Conservation (phyloP, 2,888 invertebrate species). For the Argyra leucocephala region DNA sequence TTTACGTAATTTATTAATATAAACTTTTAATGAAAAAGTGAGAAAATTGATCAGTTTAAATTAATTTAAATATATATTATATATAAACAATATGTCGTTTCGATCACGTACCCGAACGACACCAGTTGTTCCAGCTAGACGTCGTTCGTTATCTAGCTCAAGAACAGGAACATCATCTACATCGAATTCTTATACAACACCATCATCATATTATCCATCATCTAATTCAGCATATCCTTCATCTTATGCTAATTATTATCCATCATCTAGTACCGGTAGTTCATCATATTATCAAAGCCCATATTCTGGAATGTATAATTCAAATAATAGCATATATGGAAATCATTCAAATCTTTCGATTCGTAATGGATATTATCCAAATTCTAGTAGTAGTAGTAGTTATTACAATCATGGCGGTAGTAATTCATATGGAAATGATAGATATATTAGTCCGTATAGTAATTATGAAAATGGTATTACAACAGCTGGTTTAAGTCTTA, state of each 20-base stretch:
- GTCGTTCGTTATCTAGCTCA: constrained; percentile 48
- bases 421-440: constrained; percentile 34
- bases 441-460: constrained; percentile 42
- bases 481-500: constrained; percentile 41
- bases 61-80: background rate
- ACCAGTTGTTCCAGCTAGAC: constrained; percentile 42
- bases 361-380: constrained; percentile 27
- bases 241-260: constrained; percentile 35
- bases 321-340: constrained; percentile 39
- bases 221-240: constrained; percentile 26
- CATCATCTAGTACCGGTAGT: constrained; percentile 18
- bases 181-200: constrained; percentile 28
- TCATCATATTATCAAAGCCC: constrained; percentile 36
- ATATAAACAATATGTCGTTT: constrained; percentile 41
- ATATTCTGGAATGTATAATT: constrained; percentile 38
- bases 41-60: background rate
- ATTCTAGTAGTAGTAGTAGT: constrained; percentile 23
- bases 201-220: constrained; percentile 22
- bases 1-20: background rate
- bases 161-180: constrained; percentile 35
- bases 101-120: constrained; percentile 41
- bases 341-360: constrained; percentile 28
- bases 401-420: constrained; percentile 28
- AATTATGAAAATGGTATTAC: constrained; percentile 43
- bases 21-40: background rate